Evolutionary conservation across 2,797 vertebrate species (phyloP).

Genomic region (Sebastes kiyomatsui): DNA sequence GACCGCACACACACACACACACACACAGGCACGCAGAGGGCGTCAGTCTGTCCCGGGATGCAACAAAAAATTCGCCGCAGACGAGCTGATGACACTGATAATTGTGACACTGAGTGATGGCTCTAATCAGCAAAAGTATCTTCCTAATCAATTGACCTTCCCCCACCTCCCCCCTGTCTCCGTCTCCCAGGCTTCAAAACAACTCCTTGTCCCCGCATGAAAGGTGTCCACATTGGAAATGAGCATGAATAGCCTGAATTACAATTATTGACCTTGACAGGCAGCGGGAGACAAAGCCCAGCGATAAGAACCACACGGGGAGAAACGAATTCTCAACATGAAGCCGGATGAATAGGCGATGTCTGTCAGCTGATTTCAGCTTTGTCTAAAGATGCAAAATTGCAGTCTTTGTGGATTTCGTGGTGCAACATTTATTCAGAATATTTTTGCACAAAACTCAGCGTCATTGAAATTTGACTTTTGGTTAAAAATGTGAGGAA

Average conservation of each 20-base stretch:
- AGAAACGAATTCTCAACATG: constrained; percentile 35
- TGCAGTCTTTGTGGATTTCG: constrained; percentile 1
- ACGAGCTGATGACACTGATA: constrained; percentile 84
- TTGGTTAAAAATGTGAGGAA: not conserved
- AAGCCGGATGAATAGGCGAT: constrained; percentile 35
- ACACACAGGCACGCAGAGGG: constrained; percentile 41
- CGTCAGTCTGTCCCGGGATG: constrained; percentile 68
- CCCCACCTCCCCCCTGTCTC: constrained; percentile 38
- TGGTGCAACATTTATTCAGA: no score
- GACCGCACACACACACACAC: constrained; percentile 18
- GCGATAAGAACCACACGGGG: constrained; percentile 44
- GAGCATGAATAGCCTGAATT: constrained; percentile 66
- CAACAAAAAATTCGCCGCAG: constrained; percentile 69
- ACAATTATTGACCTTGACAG: constrained; percentile 77
- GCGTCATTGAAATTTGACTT: not conserved
- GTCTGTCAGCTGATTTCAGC: constrained; percentile 36
- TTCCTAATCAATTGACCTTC: constrained; percentile 83
- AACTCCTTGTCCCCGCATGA: constrained; percentile 63
- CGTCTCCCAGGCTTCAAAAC: constrained; percentile 56
- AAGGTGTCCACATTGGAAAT: constrained; percentile 54
- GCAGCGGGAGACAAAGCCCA: constrained; percentile 44
- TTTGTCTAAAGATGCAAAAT: constrained; percentile 19
- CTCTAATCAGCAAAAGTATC: constrained; percentile 85
- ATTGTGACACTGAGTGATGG: constrained; percentile 88
- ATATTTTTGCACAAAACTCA: not conserved